A percentile compares a stretch with the other conserved stretches of the same genome.
Conservation (phyloP, 2,113 vertebrate genomes). For the Perca fluviatilis region DNA sequence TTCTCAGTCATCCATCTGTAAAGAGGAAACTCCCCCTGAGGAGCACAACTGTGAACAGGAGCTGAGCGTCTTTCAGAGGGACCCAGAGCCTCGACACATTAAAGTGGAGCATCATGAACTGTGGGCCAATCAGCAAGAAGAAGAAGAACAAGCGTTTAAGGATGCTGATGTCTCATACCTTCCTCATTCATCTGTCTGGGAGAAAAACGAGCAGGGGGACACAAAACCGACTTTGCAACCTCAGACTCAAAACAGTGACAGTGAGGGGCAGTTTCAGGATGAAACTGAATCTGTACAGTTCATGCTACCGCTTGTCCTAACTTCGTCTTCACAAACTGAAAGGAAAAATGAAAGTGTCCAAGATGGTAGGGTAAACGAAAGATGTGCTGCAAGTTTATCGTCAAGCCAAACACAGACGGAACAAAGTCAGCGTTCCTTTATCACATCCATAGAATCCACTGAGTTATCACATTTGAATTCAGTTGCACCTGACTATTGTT, state of each 20-base stretch:
- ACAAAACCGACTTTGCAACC: conserved; percentile 6
- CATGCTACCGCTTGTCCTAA: neutral
- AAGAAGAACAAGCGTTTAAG: conserved; percentile 16
- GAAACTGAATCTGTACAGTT: neutral
- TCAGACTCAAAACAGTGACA: conserved; percentile 34
- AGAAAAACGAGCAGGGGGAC: conserved; percentile 26
- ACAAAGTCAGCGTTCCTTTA: neutral
- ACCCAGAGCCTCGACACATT: conserved; percentile 42
- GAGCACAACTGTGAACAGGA: conserved; percentile 27
- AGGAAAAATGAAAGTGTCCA: neutral
- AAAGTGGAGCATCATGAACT: conserved; percentile 67
- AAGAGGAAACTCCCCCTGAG: conserved; percentile 37
- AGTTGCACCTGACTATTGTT: conserved; percentile 12
- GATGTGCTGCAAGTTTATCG: neutral
- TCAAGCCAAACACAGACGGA: conserved; percentile 2
- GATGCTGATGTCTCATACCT: neutral
- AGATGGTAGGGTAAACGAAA: neutral
- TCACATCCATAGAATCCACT: neutral
- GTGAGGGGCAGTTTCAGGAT: conserved; percentile 26
- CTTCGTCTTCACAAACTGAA: conserved; percentile 5
- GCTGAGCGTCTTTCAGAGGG: neutral
- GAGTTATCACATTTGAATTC: conserved; percentile 14
- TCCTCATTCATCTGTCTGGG: conserved; percentile 31
- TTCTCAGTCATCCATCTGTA: conserved; percentile 5
- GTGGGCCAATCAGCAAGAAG: conserved; percentile 41